These are phyloP conservation scores for Dolichopus griseipennis DNA, from an alignment of 2,888 invertebrate genomes.

Conservation along the genomic window DNA sequence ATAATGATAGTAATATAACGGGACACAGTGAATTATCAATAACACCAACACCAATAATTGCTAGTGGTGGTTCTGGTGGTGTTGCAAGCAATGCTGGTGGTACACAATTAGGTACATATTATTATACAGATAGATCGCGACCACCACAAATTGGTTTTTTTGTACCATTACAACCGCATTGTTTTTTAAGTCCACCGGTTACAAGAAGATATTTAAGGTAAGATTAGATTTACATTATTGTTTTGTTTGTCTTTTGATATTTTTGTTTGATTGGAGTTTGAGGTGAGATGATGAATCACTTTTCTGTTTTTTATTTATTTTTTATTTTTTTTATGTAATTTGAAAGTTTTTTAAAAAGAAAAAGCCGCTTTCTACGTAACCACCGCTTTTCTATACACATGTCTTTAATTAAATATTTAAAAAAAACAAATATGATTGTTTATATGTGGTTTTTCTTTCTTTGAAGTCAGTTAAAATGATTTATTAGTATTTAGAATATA, in stretches of 20 bases:
- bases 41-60: background rate
- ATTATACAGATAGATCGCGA: slow-evolving; percentile 25
- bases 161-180: slow-evolving; percentile 46
- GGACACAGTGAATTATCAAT: background rate
- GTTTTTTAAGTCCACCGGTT: slow-evolving; percentile 42
- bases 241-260: no score
- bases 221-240: slow-evolving; percentile 9
- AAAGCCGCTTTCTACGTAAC: no score
- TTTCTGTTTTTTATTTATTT: no score
- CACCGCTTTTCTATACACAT: no score
- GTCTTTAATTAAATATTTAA: no score
- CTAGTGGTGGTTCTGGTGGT: background rate
- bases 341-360: no score
- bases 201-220: slow-evolving; percentile 35
- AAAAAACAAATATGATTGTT: no score
- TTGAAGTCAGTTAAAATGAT: no score
- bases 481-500: no score
- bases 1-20: background rate
- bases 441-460: no score
- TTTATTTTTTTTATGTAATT: no score
- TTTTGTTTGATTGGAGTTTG: slow-evolving; percentile 6
- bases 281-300: slow-evolving; percentile 12
- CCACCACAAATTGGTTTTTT: slow-evolving; percentile 52
- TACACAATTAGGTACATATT: slow-evolving; percentile 32
- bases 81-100: background rate